Evolutionary conservation across 2,888 invertebrate genomes (phyloP), one percentile per base, ranked within the genome.

Genomic region (Dynastes grantii): DNA sequence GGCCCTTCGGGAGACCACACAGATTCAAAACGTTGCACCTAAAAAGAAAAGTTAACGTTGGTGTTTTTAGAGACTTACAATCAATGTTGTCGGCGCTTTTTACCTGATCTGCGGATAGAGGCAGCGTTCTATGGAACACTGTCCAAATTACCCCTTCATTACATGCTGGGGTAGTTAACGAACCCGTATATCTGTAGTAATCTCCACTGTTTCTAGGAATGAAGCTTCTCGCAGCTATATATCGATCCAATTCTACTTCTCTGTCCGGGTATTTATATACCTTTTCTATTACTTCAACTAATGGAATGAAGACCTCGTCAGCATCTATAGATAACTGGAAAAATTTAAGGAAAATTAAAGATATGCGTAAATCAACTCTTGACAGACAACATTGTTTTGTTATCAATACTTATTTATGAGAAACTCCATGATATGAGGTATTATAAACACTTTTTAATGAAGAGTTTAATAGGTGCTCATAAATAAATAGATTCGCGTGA

Each of bases 71-170:
- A 45, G 45, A 2, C 1, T 45, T 45, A 45, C 5, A 37, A 37
- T 37, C 8, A 11, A 45, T 45, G 45, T 45, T 8, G 9, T 40
- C 6, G 11, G 11, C 8, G 11, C 11, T 11, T 13, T 2, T 11
- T 37, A 78, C 78, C 75, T 79, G 79, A 58, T 77, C 75, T 13
- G 79, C 79, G 11, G 77, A 77, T 64, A 93, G 89, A 0, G 91
- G 89, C 64, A 91, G 87, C 29, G 90, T 90, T 40, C 91, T 89
- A 0, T 90, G 89, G 77, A 92, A 89, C 1, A 95, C 91, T 37
- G 94, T 93, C 94, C 95, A 95, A 3, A 91, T 91, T n/a, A 95
- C 94, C 0, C 91, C 91, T 86, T 95, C 95, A 75, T 92, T 91
- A 85, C 95, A 95, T 64, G 89, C 89, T 9, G 95, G 95, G 0